These are phyloP conservation scores for Agrochola macilenta DNA, from an alignment of 2,888 invertebrate genomes.

Conservation along the genomic window DNA sequence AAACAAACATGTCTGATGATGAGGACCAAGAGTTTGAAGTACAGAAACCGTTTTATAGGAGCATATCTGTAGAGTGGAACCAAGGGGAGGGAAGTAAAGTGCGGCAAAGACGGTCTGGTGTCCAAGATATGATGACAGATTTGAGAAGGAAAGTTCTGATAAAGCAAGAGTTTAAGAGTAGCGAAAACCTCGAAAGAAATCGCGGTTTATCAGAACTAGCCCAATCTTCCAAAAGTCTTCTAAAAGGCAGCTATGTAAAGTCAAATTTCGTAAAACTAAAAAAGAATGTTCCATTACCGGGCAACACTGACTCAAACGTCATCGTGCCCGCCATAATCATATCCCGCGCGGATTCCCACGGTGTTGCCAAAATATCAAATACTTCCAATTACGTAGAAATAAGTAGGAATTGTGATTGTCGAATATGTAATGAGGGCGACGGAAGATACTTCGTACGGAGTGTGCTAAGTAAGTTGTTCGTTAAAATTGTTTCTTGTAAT, in stretches of 20 bases:
- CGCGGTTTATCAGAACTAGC: constrained; percentile 60
- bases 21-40: constrained; percentile 66
- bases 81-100: constrained; percentile 55
- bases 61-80: constrained; percentile 71
- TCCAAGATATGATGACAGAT: constrained; percentile 72
- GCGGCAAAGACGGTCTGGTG: constrained; percentile 65
- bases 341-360: constrained; percentile 65
- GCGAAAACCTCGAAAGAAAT: constrained; percentile 72
- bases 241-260: constrained; percentile 37
- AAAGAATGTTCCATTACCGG: constrained; percentile 56
- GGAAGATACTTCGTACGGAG: constrained; percentile 76
- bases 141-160: constrained; percentile 80
- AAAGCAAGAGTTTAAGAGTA: constrained; percentile 78
- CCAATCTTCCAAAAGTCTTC: constrained; percentile 19
- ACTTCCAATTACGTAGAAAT: constrained; percentile 80
- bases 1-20: constrained; percentile 61
- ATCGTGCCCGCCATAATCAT: constrained; percentile 72
- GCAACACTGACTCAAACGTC: constrained; percentile 45
- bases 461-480: constrained; percentile 78
- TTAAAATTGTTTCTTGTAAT: constrained; percentile 77
- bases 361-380: constrained; percentile 79
- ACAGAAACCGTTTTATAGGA: constrained; percentile 72
- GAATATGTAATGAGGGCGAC: constrained; percentile 81
- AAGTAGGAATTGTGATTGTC: constrained; percentile 85
- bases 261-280: constrained; percentile 65